Conservation (phyloP, 2,113 vertebrate genomes). For the Agapornis roseicollis region DNA sequence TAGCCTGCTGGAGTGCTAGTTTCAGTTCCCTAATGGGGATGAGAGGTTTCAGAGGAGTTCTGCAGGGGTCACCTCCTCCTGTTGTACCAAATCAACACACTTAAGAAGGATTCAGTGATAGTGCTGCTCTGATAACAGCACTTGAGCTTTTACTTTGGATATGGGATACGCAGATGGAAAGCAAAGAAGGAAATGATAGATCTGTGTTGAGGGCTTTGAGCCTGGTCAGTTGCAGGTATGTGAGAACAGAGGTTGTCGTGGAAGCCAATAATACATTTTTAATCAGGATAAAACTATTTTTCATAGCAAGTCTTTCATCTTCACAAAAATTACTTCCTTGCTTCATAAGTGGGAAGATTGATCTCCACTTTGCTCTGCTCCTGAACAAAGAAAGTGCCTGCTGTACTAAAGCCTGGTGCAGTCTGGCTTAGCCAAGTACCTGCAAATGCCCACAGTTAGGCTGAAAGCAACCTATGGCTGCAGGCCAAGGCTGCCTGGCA, state of each 20-base stretch:
- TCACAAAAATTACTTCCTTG: not conserved
- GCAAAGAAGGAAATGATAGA: not conserved
- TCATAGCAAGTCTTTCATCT: not conserved
- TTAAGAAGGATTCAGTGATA: not conserved
- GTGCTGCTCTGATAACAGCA: not conserved
- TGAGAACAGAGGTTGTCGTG: not conserved
- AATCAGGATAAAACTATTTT: not conserved
- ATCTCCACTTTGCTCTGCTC: not conserved
- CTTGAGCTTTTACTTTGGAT: not conserved
- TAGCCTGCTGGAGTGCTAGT: not conserved
- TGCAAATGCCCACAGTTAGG: not conserved
- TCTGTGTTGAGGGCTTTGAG: not conserved
- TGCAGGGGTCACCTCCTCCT: not conserved
- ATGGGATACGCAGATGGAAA: not conserved
- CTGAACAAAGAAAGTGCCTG: not conserved
- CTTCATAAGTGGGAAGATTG: not conserved
- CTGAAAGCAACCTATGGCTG: not conserved
- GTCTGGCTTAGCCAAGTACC: not conserved
- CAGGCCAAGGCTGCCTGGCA: not conserved
- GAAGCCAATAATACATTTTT: not conserved
- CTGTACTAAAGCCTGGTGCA: not conserved
- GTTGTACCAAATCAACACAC: rapidly evolving
- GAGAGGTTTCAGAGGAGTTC: not conserved
- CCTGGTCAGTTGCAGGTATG: not conserved
- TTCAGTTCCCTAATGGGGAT: not conserved